A percentile compares a stretch with the other conserved stretches of the same genome.
These are phyloP conservation scores for Nephrotoma appendiculata DNA, from an alignment of 2,888 invertebrate genomes.

Conservation along the genomic window DNA sequence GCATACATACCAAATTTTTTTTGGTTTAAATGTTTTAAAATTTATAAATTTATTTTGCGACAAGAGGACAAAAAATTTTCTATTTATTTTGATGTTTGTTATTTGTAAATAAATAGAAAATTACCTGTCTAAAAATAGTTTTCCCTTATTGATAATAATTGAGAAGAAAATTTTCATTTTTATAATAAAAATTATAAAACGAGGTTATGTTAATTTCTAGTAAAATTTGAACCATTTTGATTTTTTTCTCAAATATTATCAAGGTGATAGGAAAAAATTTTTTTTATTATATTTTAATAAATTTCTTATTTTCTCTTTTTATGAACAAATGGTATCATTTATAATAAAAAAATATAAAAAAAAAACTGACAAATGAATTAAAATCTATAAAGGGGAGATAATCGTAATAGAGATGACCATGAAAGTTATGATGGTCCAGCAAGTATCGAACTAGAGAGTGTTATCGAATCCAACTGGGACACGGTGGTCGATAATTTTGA, in stretches of 20 bases:
- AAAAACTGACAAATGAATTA: neutral
- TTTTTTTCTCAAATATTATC: neutral
- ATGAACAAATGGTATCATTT: neutral
- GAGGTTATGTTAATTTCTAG: neutral
- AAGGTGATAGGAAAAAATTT: neutral
- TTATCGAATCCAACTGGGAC: conserved; percentile 88
- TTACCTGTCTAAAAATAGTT: neutral
- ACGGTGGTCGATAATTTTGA: conserved; percentile 94
- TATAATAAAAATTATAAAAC: neutral
- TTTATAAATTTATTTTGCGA: neutral
- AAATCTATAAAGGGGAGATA: neutral
- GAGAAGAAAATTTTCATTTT: neutral
- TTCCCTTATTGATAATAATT: neutral
- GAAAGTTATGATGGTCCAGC: conserved; percentile 26
- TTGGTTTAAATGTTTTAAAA: neutral
- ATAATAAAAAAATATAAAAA: neutral
- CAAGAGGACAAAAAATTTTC: neutral
- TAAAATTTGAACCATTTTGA: neutral
- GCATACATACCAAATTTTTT: neutral
- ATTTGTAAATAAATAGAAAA: neutral
- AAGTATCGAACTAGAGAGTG: conserved; percentile 47
- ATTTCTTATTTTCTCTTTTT: neutral
- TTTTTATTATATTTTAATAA: neutral
- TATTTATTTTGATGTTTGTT: neutral
- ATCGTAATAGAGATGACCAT: conserved; percentile 13